phyloP scores from a whole-genome alignment of 1,140 invertebrate genomes.

The Tetraneura akinire region DNA sequence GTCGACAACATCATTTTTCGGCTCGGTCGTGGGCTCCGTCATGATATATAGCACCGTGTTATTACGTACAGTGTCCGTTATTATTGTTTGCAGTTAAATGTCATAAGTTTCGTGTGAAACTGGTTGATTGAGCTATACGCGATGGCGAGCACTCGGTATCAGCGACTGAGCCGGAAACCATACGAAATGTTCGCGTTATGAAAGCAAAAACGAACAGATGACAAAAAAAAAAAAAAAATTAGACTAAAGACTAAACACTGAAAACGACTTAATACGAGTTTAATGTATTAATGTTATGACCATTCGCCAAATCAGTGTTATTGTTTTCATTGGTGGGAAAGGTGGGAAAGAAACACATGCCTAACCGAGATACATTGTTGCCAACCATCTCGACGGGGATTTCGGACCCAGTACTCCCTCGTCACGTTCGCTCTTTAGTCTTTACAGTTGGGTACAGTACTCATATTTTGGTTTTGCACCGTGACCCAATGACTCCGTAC shows the following conservation, averaged over 20 bases:
- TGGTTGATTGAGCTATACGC: not conserved
- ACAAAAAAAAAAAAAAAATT: constrained; percentile 7
- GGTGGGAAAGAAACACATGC: constrained; percentile 50
- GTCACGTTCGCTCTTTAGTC: rapidly evolving
- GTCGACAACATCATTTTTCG: not conserved
- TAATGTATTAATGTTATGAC: too few species aligned
- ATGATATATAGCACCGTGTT: not conserved
- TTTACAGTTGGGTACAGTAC: too few species aligned
- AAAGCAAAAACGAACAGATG: not conserved
- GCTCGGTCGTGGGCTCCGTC: not conserved
- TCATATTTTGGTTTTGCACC: not conserved
- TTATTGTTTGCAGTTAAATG: not conserved
- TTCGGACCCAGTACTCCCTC: not conserved
- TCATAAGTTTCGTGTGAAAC: not conserved
- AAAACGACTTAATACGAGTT: constrained; percentile 29
- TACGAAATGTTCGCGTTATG: not conserved
- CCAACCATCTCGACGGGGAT: constrained; percentile 17
- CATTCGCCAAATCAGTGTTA: constrained; percentile 49
- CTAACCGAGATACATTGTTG: constrained; percentile 45
- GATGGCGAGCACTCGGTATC: not conserved
- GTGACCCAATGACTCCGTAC: not conserved
- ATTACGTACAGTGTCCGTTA: not conserved
- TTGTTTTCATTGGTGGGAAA: constrained; percentile 40
- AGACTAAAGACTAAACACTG: not conserved
- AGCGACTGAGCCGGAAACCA: not conserved